Percentiles rank a stretch among this genome's conserved stretches.
These are phyloP conservation scores for Myotis davidii DNA, from an alignment of 2,113 vertebrate genomes.

Conservation along the genomic window DNA sequence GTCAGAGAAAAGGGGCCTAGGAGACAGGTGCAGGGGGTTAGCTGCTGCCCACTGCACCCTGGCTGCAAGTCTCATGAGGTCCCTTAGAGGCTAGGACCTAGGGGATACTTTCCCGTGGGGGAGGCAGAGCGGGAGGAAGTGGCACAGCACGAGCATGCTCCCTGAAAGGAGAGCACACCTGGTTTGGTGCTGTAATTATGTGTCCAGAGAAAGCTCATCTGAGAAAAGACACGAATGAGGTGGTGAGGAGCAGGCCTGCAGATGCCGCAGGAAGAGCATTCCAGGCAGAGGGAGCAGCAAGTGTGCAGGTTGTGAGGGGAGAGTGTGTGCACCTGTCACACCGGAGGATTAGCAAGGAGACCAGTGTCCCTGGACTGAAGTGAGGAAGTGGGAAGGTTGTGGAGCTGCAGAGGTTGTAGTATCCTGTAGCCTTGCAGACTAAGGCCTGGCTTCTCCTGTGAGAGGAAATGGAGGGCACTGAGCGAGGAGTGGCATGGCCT, in stretches of 20 bases:
- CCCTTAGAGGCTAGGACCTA: too few species aligned
- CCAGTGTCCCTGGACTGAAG: not conserved
- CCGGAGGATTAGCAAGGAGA: not conserved
- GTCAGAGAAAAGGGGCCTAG: too few species aligned
- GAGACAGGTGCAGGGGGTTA: too few species aligned
- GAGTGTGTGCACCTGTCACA: too few species aligned
- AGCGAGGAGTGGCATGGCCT: not conserved
- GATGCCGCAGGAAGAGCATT: not conserved
- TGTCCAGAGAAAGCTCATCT: not conserved
- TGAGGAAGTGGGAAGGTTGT: not conserved
- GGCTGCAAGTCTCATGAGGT: too few species aligned
- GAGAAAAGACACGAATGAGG: not conserved
- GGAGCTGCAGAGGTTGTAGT: not conserved
- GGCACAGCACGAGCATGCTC: too few species aligned
- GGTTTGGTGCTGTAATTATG: not conserved
- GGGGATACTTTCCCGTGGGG: too few species aligned
- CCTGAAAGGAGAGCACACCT: too few species aligned
- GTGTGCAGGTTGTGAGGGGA: accelerated
- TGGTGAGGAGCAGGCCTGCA: not conserved
- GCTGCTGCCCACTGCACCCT: too few species aligned
- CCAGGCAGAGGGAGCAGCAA: not conserved
- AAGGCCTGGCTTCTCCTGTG: not conserved
- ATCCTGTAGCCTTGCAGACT: not conserved
- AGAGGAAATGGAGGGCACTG: not conserved
- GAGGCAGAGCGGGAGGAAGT: too few species aligned